Base-by-base conservation (phyloP, 2,888 invertebrate species). In the Epinotia demarniana region DNA sequence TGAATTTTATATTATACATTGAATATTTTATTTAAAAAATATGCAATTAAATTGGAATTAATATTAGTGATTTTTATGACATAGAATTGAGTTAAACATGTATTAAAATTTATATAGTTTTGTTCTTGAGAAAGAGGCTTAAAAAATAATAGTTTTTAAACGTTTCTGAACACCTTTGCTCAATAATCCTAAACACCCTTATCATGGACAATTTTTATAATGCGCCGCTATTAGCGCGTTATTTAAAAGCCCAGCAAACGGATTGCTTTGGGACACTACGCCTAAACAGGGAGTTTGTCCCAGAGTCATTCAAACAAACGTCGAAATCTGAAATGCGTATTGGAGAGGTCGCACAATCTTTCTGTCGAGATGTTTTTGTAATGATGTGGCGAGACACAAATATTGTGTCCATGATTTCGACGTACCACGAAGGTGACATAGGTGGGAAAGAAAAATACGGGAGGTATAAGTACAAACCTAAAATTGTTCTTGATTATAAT, bases 381-480 rank as follows among this genome's bases (percentile, higher is more conserved):
- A 19, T 75, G 18, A n/a, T 75, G 60, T 77, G 75, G 75, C 57
- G 46, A 2, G 75, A 77, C 46, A 49, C 64, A 4, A 70, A 71
- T 62, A 11, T 75, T 8, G 75, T 77, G 0, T 53, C 72, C 0
- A 53, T 77, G 23, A 75, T 75, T 18, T 77, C 75, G 1, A 63
- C 75, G 1, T 77, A 43, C 33, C 77, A 77, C 39, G 19, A 2
- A 18, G 61, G 58, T 0, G n/a, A 69, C 12, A 61, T 77, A 8
- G 69, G 64, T 33, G 75, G 69, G 1, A 75, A 74, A 16, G 75
- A 72, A 46, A 77, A 77, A 43, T 58, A 67, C 46, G 74, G 75
- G 3, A 39, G 4, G n/a, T 68, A 72, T 23, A 71, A 63, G 27
- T 71, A 71, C 18, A 77, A 71, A 13, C 77, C 73, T 0, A 18